phyloP scores from a whole-genome alignment of 2,888 invertebrate genomes.

The Parascotia fuliginaria region DNA sequence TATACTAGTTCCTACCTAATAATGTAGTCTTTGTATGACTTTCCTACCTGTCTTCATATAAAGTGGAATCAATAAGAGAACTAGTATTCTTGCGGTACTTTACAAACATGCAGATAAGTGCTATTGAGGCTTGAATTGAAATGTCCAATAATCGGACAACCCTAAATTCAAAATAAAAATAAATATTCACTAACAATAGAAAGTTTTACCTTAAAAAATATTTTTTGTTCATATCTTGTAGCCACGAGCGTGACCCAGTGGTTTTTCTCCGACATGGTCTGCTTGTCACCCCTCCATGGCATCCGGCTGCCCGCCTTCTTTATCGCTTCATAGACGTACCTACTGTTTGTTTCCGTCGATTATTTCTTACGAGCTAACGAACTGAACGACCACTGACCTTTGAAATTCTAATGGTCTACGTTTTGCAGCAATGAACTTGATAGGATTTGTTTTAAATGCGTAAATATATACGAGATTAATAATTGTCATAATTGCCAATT shows the following conservation, averaged over 20 bases:
- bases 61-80: too few relatives aligned
- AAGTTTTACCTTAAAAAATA: constrained; percentile 2
- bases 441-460: too few relatives aligned
- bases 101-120: too few relatives aligned
- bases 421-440: constrained; percentile 21
- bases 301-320: constrained; percentile 54
- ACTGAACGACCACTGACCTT: constrained; percentile 65
- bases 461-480: too few relatives aligned
- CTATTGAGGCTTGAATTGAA: too few relatives aligned
- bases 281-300: constrained; percentile 68
- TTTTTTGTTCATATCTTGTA: constrained; percentile 20
- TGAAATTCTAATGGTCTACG: constrained; percentile 46
- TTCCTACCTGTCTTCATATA: too few relatives aligned
- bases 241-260: constrained; percentile 37
- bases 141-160: too few relatives aligned
- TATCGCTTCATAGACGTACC: constrained; percentile 50
- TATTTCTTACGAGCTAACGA: constrained; percentile 66
- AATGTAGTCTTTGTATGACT: too few relatives aligned
- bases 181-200: not conserved
- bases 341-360: constrained; percentile 68
- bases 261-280: constrained; percentile 62
- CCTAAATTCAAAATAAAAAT: not conserved
- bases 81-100: too few relatives aligned
- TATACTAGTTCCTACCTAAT: too few relatives aligned
- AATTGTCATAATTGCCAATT: not conserved